Conservation (phyloP, 2,113 vertebrate species). For the Arothron firmamentum region DNA sequence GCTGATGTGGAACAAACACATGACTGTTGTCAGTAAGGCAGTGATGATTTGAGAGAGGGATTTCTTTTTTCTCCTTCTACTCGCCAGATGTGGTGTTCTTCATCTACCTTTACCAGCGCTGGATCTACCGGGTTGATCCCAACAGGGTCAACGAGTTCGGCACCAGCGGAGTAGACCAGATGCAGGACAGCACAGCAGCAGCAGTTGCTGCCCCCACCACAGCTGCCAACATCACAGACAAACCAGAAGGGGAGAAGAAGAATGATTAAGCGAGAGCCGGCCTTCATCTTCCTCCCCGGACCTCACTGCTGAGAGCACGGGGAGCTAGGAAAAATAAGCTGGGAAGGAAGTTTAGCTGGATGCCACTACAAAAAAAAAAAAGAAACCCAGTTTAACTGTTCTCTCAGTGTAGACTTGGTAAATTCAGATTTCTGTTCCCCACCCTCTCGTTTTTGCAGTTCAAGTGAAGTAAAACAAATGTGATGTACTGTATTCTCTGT, state of each 20-base stretch:
- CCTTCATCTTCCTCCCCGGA: conserved; percentile 36
- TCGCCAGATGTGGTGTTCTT: conserved; percentile 89
- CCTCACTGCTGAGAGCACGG: conserved; percentile 42
- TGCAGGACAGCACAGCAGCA: conserved; percentile 42
- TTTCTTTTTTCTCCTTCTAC: neutral
- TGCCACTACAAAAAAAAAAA: conserved; percentile 48
- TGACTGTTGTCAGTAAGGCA: neutral
- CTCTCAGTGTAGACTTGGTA: conserved; percentile 74
- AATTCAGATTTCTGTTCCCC: conserved; percentile 65
- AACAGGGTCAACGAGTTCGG: conserved; percentile 89
- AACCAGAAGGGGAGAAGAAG: conserved; percentile 87
- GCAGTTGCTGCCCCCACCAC: conserved; percentile 11
- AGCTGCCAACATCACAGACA: conserved; percentile 69
- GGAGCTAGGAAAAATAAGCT: conserved; percentile 60
- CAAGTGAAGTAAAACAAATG: conserved; percentile 79
- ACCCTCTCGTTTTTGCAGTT: conserved; percentile 72
- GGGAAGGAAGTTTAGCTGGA: conserved; percentile 68
- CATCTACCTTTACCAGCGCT: conserved; percentile 93
- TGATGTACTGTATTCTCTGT: conserved; percentile 81
- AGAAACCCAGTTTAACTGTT: conserved; percentile 65
- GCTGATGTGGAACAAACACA: neutral
- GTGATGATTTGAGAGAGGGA: neutral
- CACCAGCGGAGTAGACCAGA: conserved; percentile 78
- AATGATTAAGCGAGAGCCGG: conserved; percentile 77
- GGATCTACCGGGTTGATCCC: conserved; percentile 91